phyloP scores from a whole-genome alignment of 1,140 invertebrate species.

The Drosophila jambulina region DNA sequence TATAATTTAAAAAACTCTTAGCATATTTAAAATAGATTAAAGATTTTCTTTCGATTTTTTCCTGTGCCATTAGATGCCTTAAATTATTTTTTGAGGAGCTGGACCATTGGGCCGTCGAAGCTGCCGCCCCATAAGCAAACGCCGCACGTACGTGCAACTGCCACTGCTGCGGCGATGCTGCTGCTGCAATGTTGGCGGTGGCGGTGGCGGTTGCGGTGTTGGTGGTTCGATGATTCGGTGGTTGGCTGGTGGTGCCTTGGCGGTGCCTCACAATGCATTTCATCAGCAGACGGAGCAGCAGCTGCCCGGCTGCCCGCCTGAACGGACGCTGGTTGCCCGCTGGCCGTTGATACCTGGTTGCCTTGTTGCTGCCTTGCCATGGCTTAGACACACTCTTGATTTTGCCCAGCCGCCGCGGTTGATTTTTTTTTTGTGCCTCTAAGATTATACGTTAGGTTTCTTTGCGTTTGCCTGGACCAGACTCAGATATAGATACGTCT shows the following conservation, averaged over 20 bases:
- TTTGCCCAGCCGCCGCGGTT: constrained; percentile 52
- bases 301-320: constrained; percentile 22
- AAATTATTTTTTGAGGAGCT: constrained; percentile 19
- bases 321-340: constrained; percentile 33
- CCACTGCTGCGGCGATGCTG: constrained; percentile 2
- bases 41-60: neutral
- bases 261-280: constrained; percentile 77
- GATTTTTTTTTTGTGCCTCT: constrained; percentile 40
- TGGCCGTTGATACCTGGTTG: constrained; percentile 32
- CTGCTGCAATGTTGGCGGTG: neutral
- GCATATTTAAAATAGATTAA: neutral
- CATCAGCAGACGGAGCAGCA: constrained; percentile 66
- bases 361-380: constrained; percentile 41
- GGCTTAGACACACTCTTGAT: constrained; percentile 80
- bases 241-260: constrained; percentile 34
- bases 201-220: constrained; percentile 11
- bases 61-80: neutral
- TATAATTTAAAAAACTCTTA: no score
- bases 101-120: constrained; percentile 1
- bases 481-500: constrained; percentile 63
- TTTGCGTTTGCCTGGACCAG: constrained; percentile 69
- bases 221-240: constrained; percentile 21
- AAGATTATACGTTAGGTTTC: constrained; percentile 79
- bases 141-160: constrained; percentile 68
- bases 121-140: constrained; percentile 64